Conservation (phyloP, 2,113 vertebrate genomes). For the Hymenochirus boettgeri region DNA sequence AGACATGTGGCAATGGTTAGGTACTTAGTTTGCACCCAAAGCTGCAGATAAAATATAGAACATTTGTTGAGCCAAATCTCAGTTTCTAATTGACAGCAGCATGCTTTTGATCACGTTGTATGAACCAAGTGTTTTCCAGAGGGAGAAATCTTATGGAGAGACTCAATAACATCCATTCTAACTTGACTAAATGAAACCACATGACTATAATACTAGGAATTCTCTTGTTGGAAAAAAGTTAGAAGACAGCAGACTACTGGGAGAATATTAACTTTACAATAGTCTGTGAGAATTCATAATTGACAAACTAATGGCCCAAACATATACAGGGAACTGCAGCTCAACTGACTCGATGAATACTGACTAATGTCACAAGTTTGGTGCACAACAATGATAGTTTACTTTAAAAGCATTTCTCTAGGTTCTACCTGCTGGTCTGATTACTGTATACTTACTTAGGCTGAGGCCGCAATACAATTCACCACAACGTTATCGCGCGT, state of each 20-base stretch:
- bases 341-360: no score
- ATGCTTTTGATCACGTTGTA: slow-evolving; percentile 36
- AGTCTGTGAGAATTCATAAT: neutral
- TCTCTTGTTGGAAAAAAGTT: slow-evolving; percentile 4
- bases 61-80: slow-evolving; percentile 32
- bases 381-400: no score
- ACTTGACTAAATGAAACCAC: slow-evolving; percentile 30
- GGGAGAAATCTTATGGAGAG: slow-evolving; percentile 34
- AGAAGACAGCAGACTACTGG: neutral
- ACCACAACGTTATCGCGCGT: no score
- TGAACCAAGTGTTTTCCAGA: slow-evolving; percentile 22
- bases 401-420: no score
- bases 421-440: no score
- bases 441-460: no score
- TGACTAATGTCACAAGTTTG: no score
- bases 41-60: slow-evolving; percentile 20
- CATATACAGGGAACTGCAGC: no score
- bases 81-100: slow-evolving; percentile 35
- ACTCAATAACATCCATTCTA: neutral
- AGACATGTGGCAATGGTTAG: slow-evolving; percentile 33
- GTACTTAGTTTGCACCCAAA: slow-evolving; percentile 18
- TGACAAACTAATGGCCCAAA: no score
- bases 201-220: slow-evolving; percentile 12
- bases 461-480: no score
- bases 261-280: no score